Conservation (phyloP, 2,888 invertebrate genomes). For the Aspidapion aeneum region DNA sequence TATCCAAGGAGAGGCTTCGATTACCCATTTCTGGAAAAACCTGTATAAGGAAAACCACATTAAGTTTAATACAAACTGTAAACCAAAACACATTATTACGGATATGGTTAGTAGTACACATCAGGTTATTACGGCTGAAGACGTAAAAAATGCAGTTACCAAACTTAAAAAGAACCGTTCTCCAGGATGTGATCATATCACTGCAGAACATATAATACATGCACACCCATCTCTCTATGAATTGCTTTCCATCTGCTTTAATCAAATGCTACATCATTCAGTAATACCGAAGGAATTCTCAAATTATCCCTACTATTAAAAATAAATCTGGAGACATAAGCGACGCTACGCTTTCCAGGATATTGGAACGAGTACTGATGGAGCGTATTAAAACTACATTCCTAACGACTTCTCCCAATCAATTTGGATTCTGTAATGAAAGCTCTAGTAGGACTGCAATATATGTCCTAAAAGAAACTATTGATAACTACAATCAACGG, state of each 20-base stretch:
- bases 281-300: background rate
- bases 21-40: background rate
- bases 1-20: background rate
- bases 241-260: background rate
- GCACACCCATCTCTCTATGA: background rate
- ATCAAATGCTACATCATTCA: background rate
- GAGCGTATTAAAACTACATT: background rate
- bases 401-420: background rate
- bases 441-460: background rate
- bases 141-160: background rate
- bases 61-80: background rate
- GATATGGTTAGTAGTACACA: background rate
- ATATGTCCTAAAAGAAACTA: background rate
- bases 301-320: background rate
- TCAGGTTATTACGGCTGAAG: background rate
- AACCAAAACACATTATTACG: background rate
- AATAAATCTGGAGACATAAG: background rate
- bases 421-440: background rate
- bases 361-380: background rate
- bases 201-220: background rate
- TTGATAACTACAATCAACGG: background rate
- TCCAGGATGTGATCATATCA: background rate
- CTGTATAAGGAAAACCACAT: background rate
- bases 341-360: background rate
- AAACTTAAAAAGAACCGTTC: background rate